Percentiles rank a stretch among this genome's conserved stretches.
Conservation (phyloP, 2,797 vertebrate species). For the Periparus ater region DNA sequence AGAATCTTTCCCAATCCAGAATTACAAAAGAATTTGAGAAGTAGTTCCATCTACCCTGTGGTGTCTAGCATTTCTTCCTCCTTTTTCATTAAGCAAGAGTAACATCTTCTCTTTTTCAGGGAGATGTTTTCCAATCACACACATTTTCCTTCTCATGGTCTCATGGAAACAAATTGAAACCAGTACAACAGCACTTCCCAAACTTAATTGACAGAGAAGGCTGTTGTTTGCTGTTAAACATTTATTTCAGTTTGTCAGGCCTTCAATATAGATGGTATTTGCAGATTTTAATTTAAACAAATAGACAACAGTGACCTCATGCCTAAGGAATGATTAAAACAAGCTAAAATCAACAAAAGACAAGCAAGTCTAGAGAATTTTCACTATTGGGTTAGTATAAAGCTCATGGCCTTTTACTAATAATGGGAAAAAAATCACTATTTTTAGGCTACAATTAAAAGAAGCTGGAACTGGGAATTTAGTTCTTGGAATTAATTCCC, state of each 20-base stretch:
- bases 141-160: neutral
- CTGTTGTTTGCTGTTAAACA: neutral
- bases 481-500: neutral
- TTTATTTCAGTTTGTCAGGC: neutral
- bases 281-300: neutral
- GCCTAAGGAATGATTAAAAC: neutral
- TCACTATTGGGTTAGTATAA: neutral
- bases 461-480: neutral
- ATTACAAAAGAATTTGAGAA: neutral
- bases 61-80: neutral
- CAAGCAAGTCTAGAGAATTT: neutral
- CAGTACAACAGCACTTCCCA: neutral
- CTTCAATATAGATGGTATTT: neutral
- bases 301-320: neutral
- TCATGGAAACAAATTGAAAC: neutral
- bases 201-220: neutral
- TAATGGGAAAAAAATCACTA: neutral
- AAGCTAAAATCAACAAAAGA: neutral
- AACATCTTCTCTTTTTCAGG: neutral
- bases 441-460: neutral
- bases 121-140: neutral
- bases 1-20: neutral
- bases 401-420: neutral
- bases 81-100: neutral
- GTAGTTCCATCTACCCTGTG: neutral